Evolutionary conservation across 2,113 vertebrate genomes (phyloP), one percentile per base, ranked within the genome.

Genomic region (Protomyctophum bolini): DNA sequence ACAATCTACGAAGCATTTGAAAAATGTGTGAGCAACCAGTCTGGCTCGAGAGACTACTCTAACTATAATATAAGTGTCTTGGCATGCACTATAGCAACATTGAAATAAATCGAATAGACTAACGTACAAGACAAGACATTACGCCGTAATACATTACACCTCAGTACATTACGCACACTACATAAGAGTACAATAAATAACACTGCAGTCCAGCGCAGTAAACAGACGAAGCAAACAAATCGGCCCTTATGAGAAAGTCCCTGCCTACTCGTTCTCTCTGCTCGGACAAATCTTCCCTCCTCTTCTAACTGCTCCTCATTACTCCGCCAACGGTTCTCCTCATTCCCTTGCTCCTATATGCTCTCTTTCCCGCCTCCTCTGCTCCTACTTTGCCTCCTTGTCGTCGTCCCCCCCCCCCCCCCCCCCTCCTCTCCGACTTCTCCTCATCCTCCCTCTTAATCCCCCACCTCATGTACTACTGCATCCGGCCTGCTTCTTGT

Each of bases 201-300:
- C 33, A 41, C 33, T 41, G 33, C 33, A 41, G 33, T 41, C 6
- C 65, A 7, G 65, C 46, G 70, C 41, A 29, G 72, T 67, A 61
- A 84, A 81, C 75, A 81, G 72, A 84, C 47, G 54, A 33, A 51
- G 77, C 64, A 63, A 60, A 84, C 69, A 79, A 83, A 75, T 56
- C 6, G 59, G 58, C 77, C 68, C 72, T 77, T 14, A 62, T 79
- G 61, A 15, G 12, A 46, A 41, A 12, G 29, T 57, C 14, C 15
- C 55, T 57, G n/a, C 1, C 54, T 54, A 14, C 29, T 68, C 64
- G 52, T 61, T 74, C 50, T 63, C 75, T 52, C 54, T 9, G 54
- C 1, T 3, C n/a, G 4, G 29, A 14, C 59, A 63, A 47, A 21
- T 6, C 46, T 49, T 14, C 11, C 54, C n/a, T 6, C n/a, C 65